phyloP scores from a whole-genome alignment of 2,888 invertebrate species.

The Nysson spinosus region DNA sequence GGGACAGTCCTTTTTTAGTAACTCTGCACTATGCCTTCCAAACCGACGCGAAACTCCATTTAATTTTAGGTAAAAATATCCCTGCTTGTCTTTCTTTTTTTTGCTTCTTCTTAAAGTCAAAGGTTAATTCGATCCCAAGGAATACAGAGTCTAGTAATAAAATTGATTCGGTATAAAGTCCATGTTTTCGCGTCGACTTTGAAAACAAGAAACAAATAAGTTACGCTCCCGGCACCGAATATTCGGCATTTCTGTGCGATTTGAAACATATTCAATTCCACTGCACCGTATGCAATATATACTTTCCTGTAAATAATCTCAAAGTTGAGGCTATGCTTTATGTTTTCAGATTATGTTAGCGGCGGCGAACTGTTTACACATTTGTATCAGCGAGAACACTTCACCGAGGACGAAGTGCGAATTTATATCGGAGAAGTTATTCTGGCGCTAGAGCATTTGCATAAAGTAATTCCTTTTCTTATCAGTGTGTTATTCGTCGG shows the following conservation, averaged over 20 bases:
- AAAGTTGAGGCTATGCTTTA: slow-evolving; percentile 15
- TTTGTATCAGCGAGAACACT: slow-evolving; percentile 94
- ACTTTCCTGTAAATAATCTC: too few species aligned
- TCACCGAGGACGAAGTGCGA: slow-evolving; percentile 92
- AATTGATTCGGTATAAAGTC: too few species aligned
- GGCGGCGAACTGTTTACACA: slow-evolving; percentile 99
- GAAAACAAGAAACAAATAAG: too few species aligned
- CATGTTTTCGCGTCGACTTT: too few species aligned
- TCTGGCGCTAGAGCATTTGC: slow-evolving; percentile 95
- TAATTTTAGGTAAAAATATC: slow-evolving; percentile 91
- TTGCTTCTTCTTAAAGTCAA: too few species aligned
- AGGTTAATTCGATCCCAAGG: too few species aligned
- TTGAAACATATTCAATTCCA: too few species aligned
- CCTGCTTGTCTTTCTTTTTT: neutral
- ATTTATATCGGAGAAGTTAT: slow-evolving; percentile 98
- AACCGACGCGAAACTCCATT: slow-evolving; percentile 96
- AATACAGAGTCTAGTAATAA: too few species aligned
- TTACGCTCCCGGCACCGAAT: too few species aligned
- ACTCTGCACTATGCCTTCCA: slow-evolving; percentile 99
- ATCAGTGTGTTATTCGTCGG: neutral
- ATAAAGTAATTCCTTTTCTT: slow-evolving; percentile 82
- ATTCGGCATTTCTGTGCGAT: too few species aligned
- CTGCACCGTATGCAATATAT: too few species aligned
- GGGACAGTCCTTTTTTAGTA: slow-evolving; percentile 96
- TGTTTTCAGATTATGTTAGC: slow-evolving; percentile 92